A percentile compares a stretch with the other conserved stretches of the same genome.
Conservation (phyloP, 2,888 invertebrate genomes). For the Chrysina gloriosa region DNA sequence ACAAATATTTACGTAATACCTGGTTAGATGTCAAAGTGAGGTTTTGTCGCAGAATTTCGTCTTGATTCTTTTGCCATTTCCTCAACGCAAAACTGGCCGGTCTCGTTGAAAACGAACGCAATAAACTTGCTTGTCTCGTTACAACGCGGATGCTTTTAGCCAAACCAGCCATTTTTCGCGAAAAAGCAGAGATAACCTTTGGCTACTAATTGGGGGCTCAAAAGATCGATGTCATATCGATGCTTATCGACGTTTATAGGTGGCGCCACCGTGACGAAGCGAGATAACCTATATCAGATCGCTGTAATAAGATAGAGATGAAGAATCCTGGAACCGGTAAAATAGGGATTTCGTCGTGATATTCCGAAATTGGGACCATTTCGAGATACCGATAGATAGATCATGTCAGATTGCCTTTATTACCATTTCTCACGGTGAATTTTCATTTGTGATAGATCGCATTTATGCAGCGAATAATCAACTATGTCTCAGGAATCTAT, state of each 20-base stretch:
- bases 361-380: neutral
- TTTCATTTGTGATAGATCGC: conserved; percentile 21
- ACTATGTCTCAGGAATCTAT: conserved; percentile 66
- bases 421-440: neutral
- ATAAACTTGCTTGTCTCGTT: conserved; percentile 47
- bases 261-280: conserved; percentile 19
- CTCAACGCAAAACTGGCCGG: conserved; percentile 50
- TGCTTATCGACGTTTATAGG: too few species aligned
- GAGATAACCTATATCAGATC: neutral
- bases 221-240: conserved; percentile 33
- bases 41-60: conserved; percentile 41
- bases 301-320: neutral
- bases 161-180: conserved; percentile 52
- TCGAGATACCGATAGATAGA: neutral
- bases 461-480: conserved; percentile 11
- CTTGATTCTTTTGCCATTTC: conserved; percentile 45
- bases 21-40: conserved; percentile 48
- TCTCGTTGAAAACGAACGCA: conserved; percentile 49
- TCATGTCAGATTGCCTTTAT: neutral
- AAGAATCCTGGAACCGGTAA: neutral
- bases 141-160: conserved; percentile 51
- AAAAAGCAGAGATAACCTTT: conserved; percentile 37
- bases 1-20: conserved; percentile 49
- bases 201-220: neutral
- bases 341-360: neutral